Evolutionary conservation across 2,113 vertebrate species (phyloP).

Genomic region (Zosterops pallidus): DNA sequence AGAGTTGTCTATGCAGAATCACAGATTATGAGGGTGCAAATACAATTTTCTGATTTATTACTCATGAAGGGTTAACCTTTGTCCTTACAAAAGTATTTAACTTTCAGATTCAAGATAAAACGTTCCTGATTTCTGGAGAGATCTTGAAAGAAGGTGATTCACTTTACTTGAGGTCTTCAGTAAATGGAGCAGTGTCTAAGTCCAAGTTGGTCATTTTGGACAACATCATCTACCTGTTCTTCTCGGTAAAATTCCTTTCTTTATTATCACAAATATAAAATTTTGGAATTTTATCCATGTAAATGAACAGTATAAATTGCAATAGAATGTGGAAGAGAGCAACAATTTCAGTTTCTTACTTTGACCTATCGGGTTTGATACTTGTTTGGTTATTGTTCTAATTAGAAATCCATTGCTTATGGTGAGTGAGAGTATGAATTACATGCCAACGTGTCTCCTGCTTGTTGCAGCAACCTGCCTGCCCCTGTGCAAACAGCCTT

Average conservation of each 20-base stretch:
- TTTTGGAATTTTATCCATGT: neutral
- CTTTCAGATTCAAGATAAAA: conserved; percentile 81
- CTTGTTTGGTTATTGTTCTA: neutral
- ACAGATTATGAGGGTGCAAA: neutral
- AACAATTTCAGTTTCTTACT: neutral
- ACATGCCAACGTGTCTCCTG: accelerated
- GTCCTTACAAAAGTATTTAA: neutral
- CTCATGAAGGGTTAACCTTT: neutral
- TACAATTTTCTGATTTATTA: neutral
- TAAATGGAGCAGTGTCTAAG: conserved; percentile 82
- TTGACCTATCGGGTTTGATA: neutral
- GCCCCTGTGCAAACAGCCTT: neutral
- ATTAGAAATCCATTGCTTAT: neutral
- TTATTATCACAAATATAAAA: neutral
- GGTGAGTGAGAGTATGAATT: neutral
- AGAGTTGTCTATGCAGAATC: neutral
- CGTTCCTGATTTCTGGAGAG: conserved; percentile 81
- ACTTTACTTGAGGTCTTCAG: conserved; percentile 82
- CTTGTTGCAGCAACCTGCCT: neutral
- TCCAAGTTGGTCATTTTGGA: conserved; percentile 87
- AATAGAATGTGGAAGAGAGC: neutral
- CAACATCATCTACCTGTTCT: conserved; percentile 88
- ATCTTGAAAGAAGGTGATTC: conserved; percentile 74
- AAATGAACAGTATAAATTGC: neutral
- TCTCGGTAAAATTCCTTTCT: conserved; percentile 76